Conservation (phyloP, 2,113 vertebrate genomes). For the Lutjanus erythropterus region DNA sequence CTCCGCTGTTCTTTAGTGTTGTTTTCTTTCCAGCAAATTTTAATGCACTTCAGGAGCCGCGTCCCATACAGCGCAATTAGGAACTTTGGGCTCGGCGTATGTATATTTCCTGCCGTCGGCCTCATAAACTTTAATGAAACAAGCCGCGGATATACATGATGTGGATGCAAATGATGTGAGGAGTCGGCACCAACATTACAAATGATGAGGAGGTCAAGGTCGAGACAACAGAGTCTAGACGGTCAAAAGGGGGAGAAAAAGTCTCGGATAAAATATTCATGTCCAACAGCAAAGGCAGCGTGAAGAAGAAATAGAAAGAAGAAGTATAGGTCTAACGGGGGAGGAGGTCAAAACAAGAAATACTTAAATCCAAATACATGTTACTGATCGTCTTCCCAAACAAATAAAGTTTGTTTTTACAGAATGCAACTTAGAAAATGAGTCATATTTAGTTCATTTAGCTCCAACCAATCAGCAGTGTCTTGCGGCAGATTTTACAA, state of each 20-base stretch:
- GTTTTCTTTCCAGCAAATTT: slow-evolving; percentile 16
- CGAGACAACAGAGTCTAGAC: slow-evolving; percentile 18
- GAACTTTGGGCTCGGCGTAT: not conserved
- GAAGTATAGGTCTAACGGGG: not conserved
- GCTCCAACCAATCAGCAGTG: not conserved
- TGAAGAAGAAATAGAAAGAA: not conserved
- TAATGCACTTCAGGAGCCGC: slow-evolving; percentile 1
- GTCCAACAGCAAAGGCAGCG: slow-evolving; percentile 8
- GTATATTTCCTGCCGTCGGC: not conserved
- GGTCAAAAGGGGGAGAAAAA: not conserved
- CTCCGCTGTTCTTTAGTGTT: not conserved
- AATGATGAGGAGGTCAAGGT: slow-evolving; percentile 51
- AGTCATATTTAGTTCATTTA: no score
- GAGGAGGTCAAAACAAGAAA: not conserved
- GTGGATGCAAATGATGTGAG: slow-evolving; percentile 22
- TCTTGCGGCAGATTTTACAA: no score
- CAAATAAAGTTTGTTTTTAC: not conserved
- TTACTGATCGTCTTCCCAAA: not conserved
- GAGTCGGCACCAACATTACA: not conserved
- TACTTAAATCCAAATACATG: not conserved
- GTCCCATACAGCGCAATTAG: slow-evolving; percentile 22
- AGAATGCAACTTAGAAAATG: not conserved
- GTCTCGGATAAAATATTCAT: slow-evolving; percentile 49
- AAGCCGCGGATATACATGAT: slow-evolving; percentile 26
- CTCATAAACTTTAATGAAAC: slow-evolving; percentile 45